A percentile compares a stretch with the other conserved stretches of the same genome.
Evolutionary conservation across 1,140 invertebrate species (phyloP).

Genomic region (Drosophila sp.): DNA sequence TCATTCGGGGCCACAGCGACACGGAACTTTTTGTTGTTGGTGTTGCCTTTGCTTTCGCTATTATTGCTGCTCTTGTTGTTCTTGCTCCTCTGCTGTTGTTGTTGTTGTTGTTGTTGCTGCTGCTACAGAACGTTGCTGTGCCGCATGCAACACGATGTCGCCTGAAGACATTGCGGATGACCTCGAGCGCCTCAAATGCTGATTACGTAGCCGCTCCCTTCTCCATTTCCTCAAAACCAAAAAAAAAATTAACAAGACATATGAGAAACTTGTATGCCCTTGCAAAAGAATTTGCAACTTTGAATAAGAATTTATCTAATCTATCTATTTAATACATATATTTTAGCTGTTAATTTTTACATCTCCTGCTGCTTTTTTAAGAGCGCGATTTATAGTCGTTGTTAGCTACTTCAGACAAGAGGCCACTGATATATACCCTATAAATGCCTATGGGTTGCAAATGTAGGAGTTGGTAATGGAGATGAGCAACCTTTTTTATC

Average conservation of each 20-base stretch:
- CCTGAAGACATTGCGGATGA: constrained; percentile 76
- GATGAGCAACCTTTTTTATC: constrained; percentile 33
- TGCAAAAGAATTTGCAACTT: not conserved
- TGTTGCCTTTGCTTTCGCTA: constrained; percentile 46
- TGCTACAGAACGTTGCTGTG: constrained; percentile 54
- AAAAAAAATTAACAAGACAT: not conserved
- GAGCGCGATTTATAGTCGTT: constrained; percentile 2
- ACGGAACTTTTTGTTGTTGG: constrained; percentile 59
- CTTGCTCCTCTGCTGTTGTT: constrained; percentile 27
- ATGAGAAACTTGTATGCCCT: constrained; percentile 22
- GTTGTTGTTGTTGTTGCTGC: constrained; percentile 47
- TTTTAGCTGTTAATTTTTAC: too few species aligned
- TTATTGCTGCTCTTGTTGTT: constrained; percentile 33
- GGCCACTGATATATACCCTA: constrained; percentile 27
- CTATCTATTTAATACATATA: too few species aligned
- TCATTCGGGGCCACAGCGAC: constrained; percentile 35
- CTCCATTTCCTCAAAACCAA: constrained; percentile 45
- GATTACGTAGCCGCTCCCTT: constrained; percentile 72
- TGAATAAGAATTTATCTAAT: too few species aligned
- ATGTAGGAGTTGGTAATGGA: constrained; percentile 24
- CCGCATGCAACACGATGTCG: constrained; percentile 70
- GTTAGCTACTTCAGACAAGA: constrained; percentile 22
- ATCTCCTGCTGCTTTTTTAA: too few species aligned
- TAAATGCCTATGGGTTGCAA: constrained; percentile 20
- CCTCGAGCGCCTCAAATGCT: constrained; percentile 82